Percentiles rank a stretch among this genome's conserved stretches.
These are phyloP conservation scores for Eurystomus glaucurus DNA, from an alignment of 2,797 vertebrate genomes.

Conservation along the genomic window DNA sequence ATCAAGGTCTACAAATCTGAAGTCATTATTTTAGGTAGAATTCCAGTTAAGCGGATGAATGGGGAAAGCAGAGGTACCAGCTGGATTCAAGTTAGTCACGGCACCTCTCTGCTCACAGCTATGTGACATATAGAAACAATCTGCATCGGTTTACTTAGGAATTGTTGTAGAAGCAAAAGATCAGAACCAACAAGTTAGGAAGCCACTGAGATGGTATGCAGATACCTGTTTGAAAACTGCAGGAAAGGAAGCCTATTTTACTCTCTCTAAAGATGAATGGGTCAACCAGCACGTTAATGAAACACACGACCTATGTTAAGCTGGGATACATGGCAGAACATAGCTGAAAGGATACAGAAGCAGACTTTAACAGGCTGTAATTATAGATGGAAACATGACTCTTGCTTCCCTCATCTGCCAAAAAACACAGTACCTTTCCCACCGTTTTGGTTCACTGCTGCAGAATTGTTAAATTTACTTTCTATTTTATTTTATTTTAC, in stretches of 20 bases:
- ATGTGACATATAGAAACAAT: background rate
- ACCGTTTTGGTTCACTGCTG: background rate
- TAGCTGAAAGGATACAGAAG: background rate
- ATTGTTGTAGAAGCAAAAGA: background rate
- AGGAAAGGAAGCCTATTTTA: background rate
- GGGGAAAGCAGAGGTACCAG: background rate
- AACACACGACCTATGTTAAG: background rate
- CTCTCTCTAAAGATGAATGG: background rate
- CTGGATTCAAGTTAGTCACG: background rate
- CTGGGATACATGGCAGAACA: background rate
- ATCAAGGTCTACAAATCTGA: rapidly evolving
- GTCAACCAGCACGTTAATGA: background rate
- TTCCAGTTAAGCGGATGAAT: background rate
- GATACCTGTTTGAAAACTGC: background rate
- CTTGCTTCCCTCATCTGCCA: background rate
- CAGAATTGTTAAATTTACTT: background rate
- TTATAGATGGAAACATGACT: background rate
- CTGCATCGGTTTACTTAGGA: background rate
- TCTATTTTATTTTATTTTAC: background rate
- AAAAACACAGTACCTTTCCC: background rate
- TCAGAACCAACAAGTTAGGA: background rate
- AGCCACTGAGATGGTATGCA: background rate
- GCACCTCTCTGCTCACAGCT: background rate
- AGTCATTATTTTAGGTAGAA: background rate
- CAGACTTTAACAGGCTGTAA: background rate